A percentile compares a stretch with the other conserved stretches of the same genome.
These are phyloP conservation scores for Ifrita kowaldi DNA, from an alignment of 2,113 vertebrate species.

Conservation along the genomic window DNA sequence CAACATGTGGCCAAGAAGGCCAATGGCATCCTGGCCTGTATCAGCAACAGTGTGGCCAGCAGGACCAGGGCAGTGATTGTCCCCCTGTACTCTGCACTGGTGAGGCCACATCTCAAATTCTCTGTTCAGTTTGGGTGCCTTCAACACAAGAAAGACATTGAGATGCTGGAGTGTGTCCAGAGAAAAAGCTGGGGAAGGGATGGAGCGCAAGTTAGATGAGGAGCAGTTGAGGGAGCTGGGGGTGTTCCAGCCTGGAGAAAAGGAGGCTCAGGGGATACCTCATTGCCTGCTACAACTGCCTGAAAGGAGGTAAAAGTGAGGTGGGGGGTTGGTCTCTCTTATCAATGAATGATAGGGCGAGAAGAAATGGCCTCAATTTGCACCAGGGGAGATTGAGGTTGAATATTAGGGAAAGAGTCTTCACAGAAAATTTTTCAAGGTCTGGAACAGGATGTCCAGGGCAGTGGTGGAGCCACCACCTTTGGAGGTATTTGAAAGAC, in stretches of 20 bases:
- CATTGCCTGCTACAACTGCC: background rate
- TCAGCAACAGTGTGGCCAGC: background rate
- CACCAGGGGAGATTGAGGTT: background rate
- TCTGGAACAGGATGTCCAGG: background rate
- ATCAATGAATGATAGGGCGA: rapidly evolving
- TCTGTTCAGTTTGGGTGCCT: rapidly evolving
- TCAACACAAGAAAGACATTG: background rate
- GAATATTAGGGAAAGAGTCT: background rate
- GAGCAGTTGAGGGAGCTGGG: background rate
- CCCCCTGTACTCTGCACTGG: rapidly evolving
- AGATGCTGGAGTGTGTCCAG: rapidly evolving
- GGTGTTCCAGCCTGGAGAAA: background rate
- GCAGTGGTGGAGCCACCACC: background rate
- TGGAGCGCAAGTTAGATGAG: background rate
- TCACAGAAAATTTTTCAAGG: background rate
- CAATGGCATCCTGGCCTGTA: rapidly evolving
- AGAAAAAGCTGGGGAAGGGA: background rate
- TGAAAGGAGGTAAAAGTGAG: background rate
- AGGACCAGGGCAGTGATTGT: rapidly evolving
- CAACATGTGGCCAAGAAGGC: background rate
- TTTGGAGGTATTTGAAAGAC: background rate
- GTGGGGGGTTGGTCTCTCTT: rapidly evolving
- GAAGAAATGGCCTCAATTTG: background rate
- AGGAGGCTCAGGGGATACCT: background rate
- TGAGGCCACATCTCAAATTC: rapidly evolving